A percentile compares a stretch with the other conserved stretches of the same genome.
These are phyloP conservation scores for Pararge aegeria DNA, from an alignment of 1,140 invertebrate species.

Conservation along the genomic window DNA sequence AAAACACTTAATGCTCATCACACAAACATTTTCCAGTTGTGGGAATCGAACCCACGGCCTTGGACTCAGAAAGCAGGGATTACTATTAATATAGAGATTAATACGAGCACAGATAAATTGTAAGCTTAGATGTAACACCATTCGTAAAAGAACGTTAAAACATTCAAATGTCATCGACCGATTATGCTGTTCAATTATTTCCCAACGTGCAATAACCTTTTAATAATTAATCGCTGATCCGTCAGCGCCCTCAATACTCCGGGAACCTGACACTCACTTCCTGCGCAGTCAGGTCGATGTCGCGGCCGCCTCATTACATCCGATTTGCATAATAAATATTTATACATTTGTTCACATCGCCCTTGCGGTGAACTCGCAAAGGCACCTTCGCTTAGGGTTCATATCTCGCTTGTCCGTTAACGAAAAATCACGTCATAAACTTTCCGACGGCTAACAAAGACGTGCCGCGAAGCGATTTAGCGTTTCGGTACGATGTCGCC, in stretches of 20 bases:
- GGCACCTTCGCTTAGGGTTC: conserved; percentile 17
- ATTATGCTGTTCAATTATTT: conserved; percentile 12
- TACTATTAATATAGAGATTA: not conserved
- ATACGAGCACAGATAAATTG: not conserved
- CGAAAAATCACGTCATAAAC: conserved; percentile 24
- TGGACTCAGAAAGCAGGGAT: too few relatives aligned
- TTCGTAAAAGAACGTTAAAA: not conserved
- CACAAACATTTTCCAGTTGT: too few relatives aligned
- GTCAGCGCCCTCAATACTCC: conserved; percentile 29
- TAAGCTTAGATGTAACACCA: not conserved
- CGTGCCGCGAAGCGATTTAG: too few relatives aligned
- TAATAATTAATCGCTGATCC: conserved; percentile 25
- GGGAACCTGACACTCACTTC: conserved; percentile 64
- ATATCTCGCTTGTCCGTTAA: conserved; percentile 10
- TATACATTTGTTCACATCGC: conserved; percentile 47
- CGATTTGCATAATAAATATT: conserved; percentile 45
- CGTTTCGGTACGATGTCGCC: too few relatives aligned
- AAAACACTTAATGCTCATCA: too few relatives aligned
- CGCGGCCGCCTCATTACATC: conserved; percentile 51
- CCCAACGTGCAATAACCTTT: conserved; percentile 11
- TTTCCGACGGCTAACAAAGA: too few relatives aligned
- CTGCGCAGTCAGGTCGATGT: conserved; percentile 43
- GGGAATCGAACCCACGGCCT: too few relatives aligned
- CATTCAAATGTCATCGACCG: conserved; percentile 18
- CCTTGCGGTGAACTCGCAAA: conserved; percentile 26